A percentile compares a stretch with the other conserved stretches of the same genome.
phyloP scores from a whole-genome alignment of 2,888 invertebrate species.

The Yponomeuta evonymella region DNA sequence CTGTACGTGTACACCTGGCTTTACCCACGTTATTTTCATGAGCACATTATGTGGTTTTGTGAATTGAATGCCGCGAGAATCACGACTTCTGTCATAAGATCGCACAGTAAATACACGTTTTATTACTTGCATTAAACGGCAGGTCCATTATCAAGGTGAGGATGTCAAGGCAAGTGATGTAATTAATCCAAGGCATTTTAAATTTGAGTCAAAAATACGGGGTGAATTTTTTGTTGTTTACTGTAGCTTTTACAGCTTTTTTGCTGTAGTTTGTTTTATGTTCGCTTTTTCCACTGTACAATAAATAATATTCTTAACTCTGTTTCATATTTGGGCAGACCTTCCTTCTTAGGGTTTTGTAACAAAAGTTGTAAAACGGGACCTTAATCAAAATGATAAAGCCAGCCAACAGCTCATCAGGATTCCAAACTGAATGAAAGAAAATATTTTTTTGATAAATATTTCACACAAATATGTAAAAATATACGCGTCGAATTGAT shows the following conservation, averaged over 20 bases:
- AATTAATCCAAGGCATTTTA: neutral
- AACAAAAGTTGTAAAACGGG: too few relatives aligned
- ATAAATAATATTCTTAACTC: too few relatives aligned
- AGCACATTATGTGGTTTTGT: neutral
- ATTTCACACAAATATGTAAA: too few relatives aligned
- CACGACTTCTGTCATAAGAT: slow-evolving; percentile 1
- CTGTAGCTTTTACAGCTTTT: neutral
- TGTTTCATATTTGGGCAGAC: too few relatives aligned
- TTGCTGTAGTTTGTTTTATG: neutral
- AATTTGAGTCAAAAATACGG: neutral
- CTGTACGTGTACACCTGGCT: neutral
- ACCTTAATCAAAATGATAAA: too few relatives aligned
- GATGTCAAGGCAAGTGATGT: neutral
- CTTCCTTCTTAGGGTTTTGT: too few relatives aligned
- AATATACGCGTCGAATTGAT: too few relatives aligned
- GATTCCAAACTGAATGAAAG: too few relatives aligned
- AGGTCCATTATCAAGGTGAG: neutral
- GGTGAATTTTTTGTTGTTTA: neutral
- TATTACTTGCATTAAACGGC: neutral
- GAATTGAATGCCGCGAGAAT: neutral
- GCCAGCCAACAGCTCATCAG: too few relatives aligned
- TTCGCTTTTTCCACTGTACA: too few relatives aligned
- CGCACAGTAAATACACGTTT: neutral
- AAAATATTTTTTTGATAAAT: too few relatives aligned
- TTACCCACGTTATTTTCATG: neutral